Conservation (phyloP, 2,113 vertebrate genomes). For the Lanius collurio region DNA sequence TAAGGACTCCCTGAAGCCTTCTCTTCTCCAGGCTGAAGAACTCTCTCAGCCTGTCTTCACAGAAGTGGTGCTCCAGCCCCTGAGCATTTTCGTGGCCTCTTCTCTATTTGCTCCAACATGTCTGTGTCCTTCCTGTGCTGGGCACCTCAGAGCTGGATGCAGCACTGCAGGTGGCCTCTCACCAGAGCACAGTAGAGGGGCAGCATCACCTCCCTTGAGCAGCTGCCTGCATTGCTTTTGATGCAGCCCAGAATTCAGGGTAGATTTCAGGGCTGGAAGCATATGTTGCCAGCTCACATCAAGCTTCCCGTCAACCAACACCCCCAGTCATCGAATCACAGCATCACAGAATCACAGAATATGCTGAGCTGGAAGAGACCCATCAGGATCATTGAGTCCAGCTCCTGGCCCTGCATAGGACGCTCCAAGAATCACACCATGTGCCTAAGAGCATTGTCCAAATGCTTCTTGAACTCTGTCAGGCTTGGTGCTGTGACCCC, state of each 20-base stretch:
- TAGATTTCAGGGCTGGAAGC: not conserved
- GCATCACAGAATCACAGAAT: not conserved
- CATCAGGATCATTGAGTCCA: not conserved
- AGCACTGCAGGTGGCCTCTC: not conserved
- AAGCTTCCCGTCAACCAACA: not conserved
- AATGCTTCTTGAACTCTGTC: not conserved
- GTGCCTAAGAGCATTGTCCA: not conserved
- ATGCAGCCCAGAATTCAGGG: rapidly evolving
- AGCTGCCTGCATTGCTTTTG: not conserved
- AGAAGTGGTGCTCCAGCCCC: not conserved
- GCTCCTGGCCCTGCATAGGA: not conserved
- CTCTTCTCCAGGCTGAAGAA: not conserved
- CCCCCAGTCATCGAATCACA: not conserved
- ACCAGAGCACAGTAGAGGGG: not conserved
- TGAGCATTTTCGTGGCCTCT: not conserved
- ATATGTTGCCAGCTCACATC: not conserved
- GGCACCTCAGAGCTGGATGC: not conserved
- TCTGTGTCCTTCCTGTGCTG: not conserved
- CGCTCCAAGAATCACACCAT: not conserved
- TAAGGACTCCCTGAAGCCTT: not conserved
- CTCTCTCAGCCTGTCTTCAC: not conserved
- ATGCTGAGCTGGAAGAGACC: not conserved
- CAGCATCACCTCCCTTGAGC: not conserved
- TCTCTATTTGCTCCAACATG: not conserved
- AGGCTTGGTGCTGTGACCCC: not conserved